Evolutionary conservation across 2,888 invertebrate genomes (phyloP).

Genomic region (Eledone cirrhosa): DNA sequence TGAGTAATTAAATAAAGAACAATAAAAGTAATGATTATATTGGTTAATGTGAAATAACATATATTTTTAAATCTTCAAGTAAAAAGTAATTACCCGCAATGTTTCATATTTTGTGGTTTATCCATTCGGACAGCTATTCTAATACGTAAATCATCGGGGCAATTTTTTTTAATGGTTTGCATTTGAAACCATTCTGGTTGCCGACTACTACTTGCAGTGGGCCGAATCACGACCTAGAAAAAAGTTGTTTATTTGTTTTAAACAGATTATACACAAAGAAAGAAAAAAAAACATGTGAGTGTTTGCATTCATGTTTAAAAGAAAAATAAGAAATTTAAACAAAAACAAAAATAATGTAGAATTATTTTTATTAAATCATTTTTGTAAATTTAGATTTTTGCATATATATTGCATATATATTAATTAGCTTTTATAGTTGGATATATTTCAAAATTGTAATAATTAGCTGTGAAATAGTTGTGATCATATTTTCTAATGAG

Average conservation of each 20-base stretch:
- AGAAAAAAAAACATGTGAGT: neutral
- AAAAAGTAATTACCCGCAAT: slow-evolving; percentile 80
- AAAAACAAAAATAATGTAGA: no score
- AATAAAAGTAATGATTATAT: neutral
- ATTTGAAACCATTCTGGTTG: slow-evolving; percentile 93
- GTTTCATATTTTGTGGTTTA: slow-evolving; percentile 98
- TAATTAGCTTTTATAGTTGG: no score
- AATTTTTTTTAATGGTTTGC: slow-evolving; percentile 88
- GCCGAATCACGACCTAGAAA: slow-evolving; percentile 68
- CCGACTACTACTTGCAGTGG: slow-evolving; percentile 73
- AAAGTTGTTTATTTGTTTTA: no score
- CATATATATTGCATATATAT: no score
- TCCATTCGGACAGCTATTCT: slow-evolving; percentile 98
- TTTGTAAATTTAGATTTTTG: no score
- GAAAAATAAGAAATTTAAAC: no score
- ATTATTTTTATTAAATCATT: no score
- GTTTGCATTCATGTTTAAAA: no score
- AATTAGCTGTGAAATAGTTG: no score
- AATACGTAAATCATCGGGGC: slow-evolving; percentile 93
- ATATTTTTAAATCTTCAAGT: neutral
- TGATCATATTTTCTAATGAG: no score
- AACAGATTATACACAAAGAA: no score
- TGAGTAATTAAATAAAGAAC: neutral
- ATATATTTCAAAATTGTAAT: no score
- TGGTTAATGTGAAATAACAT: neutral